Evolutionary conservation across 2,113 vertebrate genomes (phyloP).

Genomic region (Marcusenius ussheri): DNA sequence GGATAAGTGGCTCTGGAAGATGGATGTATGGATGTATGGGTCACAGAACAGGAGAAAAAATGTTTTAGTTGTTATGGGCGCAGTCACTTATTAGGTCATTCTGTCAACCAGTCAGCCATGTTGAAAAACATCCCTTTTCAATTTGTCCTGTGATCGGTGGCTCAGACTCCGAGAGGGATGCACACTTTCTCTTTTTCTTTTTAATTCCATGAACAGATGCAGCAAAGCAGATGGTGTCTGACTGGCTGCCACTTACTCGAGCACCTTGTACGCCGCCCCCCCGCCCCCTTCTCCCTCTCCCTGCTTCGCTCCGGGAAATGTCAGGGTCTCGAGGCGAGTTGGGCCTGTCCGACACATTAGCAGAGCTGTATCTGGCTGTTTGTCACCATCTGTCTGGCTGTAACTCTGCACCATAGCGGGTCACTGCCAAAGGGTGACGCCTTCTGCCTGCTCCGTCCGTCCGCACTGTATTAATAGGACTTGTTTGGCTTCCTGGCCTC

Average conservation of each 20-base stretch:
- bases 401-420: slow-evolving; percentile 22
- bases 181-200: not conserved
- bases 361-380: slow-evolving; percentile 8
- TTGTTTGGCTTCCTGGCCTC: slow-evolving; percentile 29
- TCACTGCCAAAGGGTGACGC: slow-evolving; percentile 27
- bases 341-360: slow-evolving; percentile 4
- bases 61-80: not conserved
- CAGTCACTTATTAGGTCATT: not conserved
- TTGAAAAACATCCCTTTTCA: not conserved
- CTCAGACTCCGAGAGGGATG: not conserved
- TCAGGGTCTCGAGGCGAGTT: not conserved
- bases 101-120: not conserved
- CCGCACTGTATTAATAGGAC: slow-evolving; percentile 45
- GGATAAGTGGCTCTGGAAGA: not conserved
- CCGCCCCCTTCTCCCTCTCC: not conserved
- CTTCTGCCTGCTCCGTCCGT: slow-evolving; percentile 34
- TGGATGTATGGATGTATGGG: not conserved
- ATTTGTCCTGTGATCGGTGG: not conserved
- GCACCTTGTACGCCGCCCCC: not conserved
- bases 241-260: not conserved
- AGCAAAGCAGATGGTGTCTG: not conserved
- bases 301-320: not conserved
- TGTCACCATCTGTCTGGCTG: slow-evolving; percentile 19
- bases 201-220: not conserved
- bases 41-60: not conserved